A percentile compares a stretch with the other conserved stretches of the same genome.
phyloP scores from a whole-genome alignment of 2,888 invertebrate species.

The Alcis repandata region DNA sequence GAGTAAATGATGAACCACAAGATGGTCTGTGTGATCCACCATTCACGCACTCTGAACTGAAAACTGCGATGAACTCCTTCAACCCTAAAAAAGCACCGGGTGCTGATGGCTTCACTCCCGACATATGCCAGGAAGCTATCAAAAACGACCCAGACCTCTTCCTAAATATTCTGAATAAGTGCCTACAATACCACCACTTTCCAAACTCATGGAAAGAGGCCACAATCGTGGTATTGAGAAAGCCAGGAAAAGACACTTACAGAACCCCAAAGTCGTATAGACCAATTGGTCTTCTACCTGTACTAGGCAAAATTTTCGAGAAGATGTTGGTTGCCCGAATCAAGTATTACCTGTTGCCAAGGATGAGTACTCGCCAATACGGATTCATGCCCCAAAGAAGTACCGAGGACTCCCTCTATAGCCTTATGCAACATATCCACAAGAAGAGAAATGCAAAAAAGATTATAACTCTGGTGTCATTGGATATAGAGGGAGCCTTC shows the following conservation, averaged over 20 bases:
- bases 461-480: not conserved
- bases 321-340: not conserved
- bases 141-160: not conserved
- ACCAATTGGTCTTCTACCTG: too few species aligned
- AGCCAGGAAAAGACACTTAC: not conserved
- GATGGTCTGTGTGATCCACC: not conserved
- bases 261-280: not conserved
- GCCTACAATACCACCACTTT: not conserved
- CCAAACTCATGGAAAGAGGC: not conserved
- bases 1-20: not conserved
- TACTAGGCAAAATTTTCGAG: too few species aligned
- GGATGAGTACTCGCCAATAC: too few species aligned
- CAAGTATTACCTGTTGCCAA: not conserved
- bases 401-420: not conserved
- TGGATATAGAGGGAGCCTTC: too few species aligned
- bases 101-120: conserved; percentile 8
- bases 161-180: not conserved
- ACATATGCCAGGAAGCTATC: not conserved
- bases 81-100: not conserved
- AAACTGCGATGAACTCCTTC: not conserved
- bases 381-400: too few species aligned
- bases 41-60: not conserved
- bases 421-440: not conserved
- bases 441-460: not conserved
- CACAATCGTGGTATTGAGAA: not conserved